Evolutionary conservation across 2,113 vertebrate genomes (phyloP).

Genomic region (Tragulus kanchil): DNA sequence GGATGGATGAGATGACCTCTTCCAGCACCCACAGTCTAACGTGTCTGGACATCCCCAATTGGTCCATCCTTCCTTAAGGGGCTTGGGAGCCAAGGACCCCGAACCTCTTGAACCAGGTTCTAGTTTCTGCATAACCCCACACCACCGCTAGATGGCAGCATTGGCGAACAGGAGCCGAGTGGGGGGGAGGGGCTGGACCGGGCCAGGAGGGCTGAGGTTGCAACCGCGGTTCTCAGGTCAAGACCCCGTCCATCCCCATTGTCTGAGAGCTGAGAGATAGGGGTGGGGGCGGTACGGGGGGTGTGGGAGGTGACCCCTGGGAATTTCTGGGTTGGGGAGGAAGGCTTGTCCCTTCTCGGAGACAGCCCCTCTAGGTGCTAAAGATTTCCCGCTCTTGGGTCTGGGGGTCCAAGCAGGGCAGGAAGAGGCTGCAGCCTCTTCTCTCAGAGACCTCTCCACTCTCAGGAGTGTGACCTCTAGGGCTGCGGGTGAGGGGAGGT

Average conservation of each 20-base stretch:
- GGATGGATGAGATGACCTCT: neutral
- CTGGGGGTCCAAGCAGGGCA: neutral
- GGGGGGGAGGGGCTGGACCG: neutral
- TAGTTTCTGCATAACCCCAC: neutral
- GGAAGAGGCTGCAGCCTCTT: neutral
- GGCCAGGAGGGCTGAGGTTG: neutral
- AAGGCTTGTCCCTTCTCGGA: neutral
- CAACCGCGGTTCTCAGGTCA: rapidly evolving
- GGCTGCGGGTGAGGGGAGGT: neutral
- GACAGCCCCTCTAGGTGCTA: neutral
- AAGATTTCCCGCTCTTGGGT: neutral
- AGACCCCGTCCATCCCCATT: rapidly evolving
- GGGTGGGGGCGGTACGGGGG: neutral
- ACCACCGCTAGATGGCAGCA: constrained; percentile 77
- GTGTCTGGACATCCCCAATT: neutral
- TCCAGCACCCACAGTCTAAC: neutral
- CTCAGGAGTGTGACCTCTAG: neutral
- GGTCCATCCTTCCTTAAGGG: neutral
- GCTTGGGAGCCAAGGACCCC: neutral
- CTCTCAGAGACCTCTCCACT: neutral
- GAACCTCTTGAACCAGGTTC: neutral
- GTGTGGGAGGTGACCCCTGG: neutral
- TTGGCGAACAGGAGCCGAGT: constrained; percentile 64
- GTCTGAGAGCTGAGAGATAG: neutral
- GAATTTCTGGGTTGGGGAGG: neutral